Base-by-base conservation (phyloP, 37 sponge, comb jelly and placozoan species). In the Corticium candelabrum region DNA sequence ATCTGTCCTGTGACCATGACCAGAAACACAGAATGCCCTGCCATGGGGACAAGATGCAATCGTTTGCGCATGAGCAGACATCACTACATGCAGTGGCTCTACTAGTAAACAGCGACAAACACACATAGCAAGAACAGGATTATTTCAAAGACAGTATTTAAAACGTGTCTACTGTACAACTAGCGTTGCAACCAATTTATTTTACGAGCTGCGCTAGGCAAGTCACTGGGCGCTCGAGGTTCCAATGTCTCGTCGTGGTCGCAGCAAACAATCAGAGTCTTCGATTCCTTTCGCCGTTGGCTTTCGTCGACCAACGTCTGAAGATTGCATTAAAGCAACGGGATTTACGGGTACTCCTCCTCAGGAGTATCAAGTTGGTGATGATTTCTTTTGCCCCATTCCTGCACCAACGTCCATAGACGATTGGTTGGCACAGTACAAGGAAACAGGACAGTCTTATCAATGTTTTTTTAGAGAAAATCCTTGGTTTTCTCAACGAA, bases 401-500 rank as follows among this genome's bases (percentile, higher is more conserved):
- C 91, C 94, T 1, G 27, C 39, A 21, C 94, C 94, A 41, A 70
- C 87, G 34, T 84, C 80, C 40, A 62, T 80, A 30, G 89, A 93
- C 50, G 97, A 96, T 84, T 96, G 97, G 97, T 81, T 96, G 11
- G 97, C 97, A 3, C 93, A 93, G 82, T 96, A 96, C 89, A 90
- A 90, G 33, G 97, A 96, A 77, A 76, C 68, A 34, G 97, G 97
- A 39, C 94, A 96, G 38, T 87, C 85, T 0, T 93, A 82, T 50
- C 37, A 57, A 1, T 79, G 90, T 56, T 96, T 96, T 69, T 38
- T 85, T 3, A 34, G 39, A 37, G 87, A 90, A 34, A 84, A 83
- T 34, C 97, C 97, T 2, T 93, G 93, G 93, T 74, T 96, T 34
- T 86, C 87, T 3, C 76, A 37, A 57, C 82, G 94, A 70, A 86